Conservation (phyloP, 2,888 invertebrate species). For the Caenorhabditis virilis region DNA sequence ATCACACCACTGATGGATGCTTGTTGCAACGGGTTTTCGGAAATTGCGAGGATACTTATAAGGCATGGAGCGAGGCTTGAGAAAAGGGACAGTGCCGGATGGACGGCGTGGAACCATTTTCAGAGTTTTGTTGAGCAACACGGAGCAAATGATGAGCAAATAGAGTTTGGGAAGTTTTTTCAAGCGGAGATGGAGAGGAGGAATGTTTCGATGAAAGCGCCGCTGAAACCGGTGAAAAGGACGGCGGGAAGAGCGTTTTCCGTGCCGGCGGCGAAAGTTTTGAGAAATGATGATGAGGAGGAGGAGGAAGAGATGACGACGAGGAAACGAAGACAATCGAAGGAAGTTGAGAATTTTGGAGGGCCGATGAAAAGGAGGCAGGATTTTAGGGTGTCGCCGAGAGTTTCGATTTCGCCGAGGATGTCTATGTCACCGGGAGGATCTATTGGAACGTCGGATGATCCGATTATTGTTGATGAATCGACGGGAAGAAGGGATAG, state of each 20-base stretch:
- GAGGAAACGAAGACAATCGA: too few species aligned
- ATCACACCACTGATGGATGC: constrained; percentile 57
- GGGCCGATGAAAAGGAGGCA: too few species aligned
- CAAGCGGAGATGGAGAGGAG: constrained; percentile 4
- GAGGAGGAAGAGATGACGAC: too few species aligned
- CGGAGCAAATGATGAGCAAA: constrained; percentile 1
- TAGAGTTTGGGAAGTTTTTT: constrained; percentile 8
- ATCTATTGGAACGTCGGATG: too few species aligned
- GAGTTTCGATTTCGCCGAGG: too few species aligned
- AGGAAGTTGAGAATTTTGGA: background rate
- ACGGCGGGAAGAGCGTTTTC: too few species aligned
- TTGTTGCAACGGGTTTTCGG: constrained; percentile 38
- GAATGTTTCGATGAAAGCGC: constrained; percentile 1
- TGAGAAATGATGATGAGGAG: too few species aligned
- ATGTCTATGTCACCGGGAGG: too few species aligned
- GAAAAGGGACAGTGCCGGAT: constrained; percentile 32
- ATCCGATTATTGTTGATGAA: too few species aligned
- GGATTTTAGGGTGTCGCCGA: too few species aligned
- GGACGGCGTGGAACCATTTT: constrained; percentile 46
- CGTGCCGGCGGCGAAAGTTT: background rate
- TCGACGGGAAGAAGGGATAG: too few species aligned
- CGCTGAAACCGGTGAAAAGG: too few species aligned
- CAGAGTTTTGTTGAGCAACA: constrained; percentile 11
- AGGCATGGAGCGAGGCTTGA: constrained; percentile 22
- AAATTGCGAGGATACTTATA: constrained; percentile 36